Evolutionary conservation across 2,113 vertebrate genomes (phyloP).

Genomic region (Salvator merianae): DNA sequence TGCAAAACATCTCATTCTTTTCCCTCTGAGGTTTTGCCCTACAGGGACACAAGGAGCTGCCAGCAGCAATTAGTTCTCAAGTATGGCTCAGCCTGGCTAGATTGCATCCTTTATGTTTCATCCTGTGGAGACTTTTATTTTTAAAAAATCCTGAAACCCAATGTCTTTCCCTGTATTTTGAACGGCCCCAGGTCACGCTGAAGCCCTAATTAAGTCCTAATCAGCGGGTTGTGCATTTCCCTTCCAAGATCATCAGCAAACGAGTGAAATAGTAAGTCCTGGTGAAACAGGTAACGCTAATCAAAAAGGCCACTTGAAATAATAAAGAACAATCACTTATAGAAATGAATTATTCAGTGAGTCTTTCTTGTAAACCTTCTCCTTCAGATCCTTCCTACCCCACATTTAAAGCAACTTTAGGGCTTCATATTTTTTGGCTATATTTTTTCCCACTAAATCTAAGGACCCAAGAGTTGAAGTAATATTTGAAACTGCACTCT

Average conservation of each 20-base stretch:
- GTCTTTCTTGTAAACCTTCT: not conserved
- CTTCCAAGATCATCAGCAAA: conserved; percentile 45
- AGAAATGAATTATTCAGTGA: not conserved
- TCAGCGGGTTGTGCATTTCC: conserved; percentile 58
- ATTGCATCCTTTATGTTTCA: not conserved
- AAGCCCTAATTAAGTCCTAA: conserved; percentile 61
- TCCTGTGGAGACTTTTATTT: not conserved
- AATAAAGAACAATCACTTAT: not conserved
- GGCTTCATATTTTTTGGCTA: not conserved
- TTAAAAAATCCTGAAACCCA: not conserved
- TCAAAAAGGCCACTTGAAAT: conserved; percentile 2
- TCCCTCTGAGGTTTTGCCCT: not conserved
- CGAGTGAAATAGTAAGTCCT: conserved; percentile 4
- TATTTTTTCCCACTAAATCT: not conserved
- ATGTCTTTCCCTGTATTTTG: conserved; percentile 21
- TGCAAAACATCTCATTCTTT: not conserved
- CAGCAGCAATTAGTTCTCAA: not conserved
- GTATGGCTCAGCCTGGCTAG: not conserved
- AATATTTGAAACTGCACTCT: not conserved
- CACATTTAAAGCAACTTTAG: conserved; percentile 3
- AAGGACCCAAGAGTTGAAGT: conserved; percentile 20
- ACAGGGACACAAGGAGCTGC: not conserved
- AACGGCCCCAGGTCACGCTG: conserved; percentile 26
- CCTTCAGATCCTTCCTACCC: not conserved
- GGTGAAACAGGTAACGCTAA: not conserved